phyloP scores from a whole-genome alignment of 2,113 vertebrate genomes.

The Cyprinodon tularosa region DNA sequence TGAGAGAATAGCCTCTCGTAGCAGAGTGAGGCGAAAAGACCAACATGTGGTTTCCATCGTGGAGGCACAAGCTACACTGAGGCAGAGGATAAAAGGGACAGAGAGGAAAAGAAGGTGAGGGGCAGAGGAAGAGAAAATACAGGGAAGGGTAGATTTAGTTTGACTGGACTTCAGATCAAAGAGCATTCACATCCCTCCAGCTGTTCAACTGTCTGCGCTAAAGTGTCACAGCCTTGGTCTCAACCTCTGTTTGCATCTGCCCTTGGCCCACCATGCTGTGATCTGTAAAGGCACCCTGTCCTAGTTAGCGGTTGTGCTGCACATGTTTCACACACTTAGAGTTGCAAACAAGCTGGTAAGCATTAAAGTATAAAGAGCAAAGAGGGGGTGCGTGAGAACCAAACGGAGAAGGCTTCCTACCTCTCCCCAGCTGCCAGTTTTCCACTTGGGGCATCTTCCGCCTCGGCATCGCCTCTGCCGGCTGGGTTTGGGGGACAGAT shows the following conservation, averaged over 20 bases:
- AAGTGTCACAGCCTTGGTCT: constrained; percentile 11
- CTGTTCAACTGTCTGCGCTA: constrained; percentile 3
- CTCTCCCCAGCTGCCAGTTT: constrained; percentile 91
- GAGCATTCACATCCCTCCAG: constrained; percentile 19
- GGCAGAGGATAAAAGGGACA: constrained; percentile 31
- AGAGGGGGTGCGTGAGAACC: constrained; percentile 31
- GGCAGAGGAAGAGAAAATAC: constrained; percentile 25
- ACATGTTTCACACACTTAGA: constrained; percentile 48
- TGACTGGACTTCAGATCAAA: constrained; percentile 45
- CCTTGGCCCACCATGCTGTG: constrained; percentile 23
- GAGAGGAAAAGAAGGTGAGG: constrained; percentile 27
- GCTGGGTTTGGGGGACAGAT: constrained; percentile 84
- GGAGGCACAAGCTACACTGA: constrained; percentile 9
- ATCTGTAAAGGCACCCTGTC: constrained; percentile 39
- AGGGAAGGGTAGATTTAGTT: constrained; percentile 23
- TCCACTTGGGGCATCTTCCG: constrained; percentile 92
- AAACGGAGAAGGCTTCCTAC: constrained; percentile 74
- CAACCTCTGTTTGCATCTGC: constrained; percentile 7
- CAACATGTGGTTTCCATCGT: constrained; percentile 58
- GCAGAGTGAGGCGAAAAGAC: constrained; percentile 23
- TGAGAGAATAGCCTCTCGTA: constrained; percentile 22
- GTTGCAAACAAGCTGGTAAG: constrained; percentile 38
- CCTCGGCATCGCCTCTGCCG: constrained; percentile 89
- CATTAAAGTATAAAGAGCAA: constrained; percentile 29
- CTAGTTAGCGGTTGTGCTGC: constrained; percentile 41